Evolutionary conservation across 2,113 vertebrate genomes (phyloP), one percentile per base, ranked within the genome.

Genomic region (Cygnus atratus): DNA sequence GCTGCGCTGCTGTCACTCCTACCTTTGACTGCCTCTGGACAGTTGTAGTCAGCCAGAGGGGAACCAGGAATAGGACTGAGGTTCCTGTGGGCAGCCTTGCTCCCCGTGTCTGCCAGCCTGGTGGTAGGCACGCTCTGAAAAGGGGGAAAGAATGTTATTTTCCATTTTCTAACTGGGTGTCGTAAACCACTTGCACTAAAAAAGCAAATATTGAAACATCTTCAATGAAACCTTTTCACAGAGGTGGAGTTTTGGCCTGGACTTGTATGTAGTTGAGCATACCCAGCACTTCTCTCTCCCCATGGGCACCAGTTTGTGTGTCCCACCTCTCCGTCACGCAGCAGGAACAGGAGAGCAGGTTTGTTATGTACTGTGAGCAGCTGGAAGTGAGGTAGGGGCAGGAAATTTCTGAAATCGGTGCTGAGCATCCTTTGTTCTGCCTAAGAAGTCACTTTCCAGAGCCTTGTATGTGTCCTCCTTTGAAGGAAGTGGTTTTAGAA

Each of bases 401-500:
- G 66, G 78, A 83, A 87, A 48, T 46, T 14, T 75, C 29, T 48
- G 39, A 48, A 78, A n/a, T 67, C 66, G 61, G 65, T 88, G 54
- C 44, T 33, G 66, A 61, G 55, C 74, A 59, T 71, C 65, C 61
- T 43, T 62, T 14, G 8, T 39, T 28, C 41, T 71, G 66, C 78
- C 66, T 82, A n/a, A 62, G 62, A 61, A 57, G 35, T 41, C 50
- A 25, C 57, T 82, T 63, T 90, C 71, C 44, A 63, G 73, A 24
- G 46, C 67, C 89, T 72, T 59, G 37, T 61, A 54, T 41, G 35
- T 29, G 52, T 72, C 58, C 58, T 84, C n/a, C 41, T 84, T 33
- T 44, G 39, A 50, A 94, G 83, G 92, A 90, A 87, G 54, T 78
- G 72, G 83, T 77, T 95, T 88, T 72, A 61, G 67, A 61, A 80